Evolutionary conservation across 1,140 invertebrate species (phyloP), one percentile per base, ranked within the genome.

Genomic region (Saccostrea cuccullata): DNA sequence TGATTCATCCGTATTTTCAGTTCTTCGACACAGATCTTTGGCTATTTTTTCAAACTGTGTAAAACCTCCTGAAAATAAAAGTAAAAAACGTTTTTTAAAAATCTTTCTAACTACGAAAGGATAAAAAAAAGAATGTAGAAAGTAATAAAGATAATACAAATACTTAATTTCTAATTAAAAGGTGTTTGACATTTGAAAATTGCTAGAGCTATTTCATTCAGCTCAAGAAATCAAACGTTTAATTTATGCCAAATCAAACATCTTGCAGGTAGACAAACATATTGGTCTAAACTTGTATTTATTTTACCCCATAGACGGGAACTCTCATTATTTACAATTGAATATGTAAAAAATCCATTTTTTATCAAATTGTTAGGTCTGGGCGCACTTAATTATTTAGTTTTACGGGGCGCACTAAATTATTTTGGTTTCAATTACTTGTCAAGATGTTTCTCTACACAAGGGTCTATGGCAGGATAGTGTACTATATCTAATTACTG

Each of bases 11-110:
- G 97, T 95, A 91, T 94, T 92, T 91, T 93, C 90, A 91, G 95
- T 95, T 88, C 96, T 95, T 91, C 97, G 97, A 93, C 98, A 98
- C 97, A 97, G 98, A 94, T 98, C 98, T 47, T 98, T 98, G 95
- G 97, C 98, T 77, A 96, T 96, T 90, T 97, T 96, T 91, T 96
- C 96, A 95, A 98, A 99, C 93, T 96, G 96, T 87, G 96, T 95
- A 92, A 98, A 98, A 86, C 98, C 98, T 95, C 98, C 98, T 98
- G 96, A 36, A 96, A 96, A 95, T 93, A 93, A 95, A 92, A 94
- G 90, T 90, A 91, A 20, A 30, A 20, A 64, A 64, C 20, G 15
- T 15, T 5, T 60, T 60, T 47, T 47, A 47, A 36, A 36, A 36
- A 36, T 36, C 2, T 36, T 36, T 47, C 47, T 47, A 47, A 2